Conservation (phyloP, 2,797 vertebrate genomes). For the Triplophysa bombifrons region DNA sequence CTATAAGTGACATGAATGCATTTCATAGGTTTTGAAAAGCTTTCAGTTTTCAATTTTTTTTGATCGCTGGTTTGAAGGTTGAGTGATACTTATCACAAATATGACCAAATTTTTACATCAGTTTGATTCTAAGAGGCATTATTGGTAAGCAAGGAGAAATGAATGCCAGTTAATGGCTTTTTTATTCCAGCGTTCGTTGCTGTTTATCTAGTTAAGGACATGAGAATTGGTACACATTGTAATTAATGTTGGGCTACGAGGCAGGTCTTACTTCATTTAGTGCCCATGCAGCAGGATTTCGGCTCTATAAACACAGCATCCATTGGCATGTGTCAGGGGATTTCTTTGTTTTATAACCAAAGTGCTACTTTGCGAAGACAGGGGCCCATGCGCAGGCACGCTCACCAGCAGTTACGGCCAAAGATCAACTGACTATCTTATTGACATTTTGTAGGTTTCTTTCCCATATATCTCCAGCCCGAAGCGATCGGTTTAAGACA, state of each 20-base stretch:
- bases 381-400: constrained; percentile 34
- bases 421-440: constrained; percentile 36
- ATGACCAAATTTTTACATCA: not conserved
- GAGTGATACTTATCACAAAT: not conserved
- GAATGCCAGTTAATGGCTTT: constrained; percentile 6
- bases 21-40: not conserved
- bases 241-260: constrained; percentile 36
- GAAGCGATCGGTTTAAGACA: constrained; percentile 34
- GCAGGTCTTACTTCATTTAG: constrained; percentile 33
- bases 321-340: constrained; percentile 44
- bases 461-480: constrained; percentile 28
- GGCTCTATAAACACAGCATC: constrained; percentile 28
- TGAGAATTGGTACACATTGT: constrained; percentile 21
- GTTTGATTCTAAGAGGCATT: not conserved
- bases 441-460: constrained; percentile 28
- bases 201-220: constrained; percentile 8
- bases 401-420: constrained; percentile 20
- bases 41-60: not conserved
- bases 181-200: not conserved
- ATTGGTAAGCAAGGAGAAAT: not conserved
- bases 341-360: constrained; percentile 41
- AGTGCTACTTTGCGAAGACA: not conserved
- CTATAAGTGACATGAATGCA: not conserved
- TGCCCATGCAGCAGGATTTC: constrained; percentile 34
- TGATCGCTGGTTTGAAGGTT: not conserved